Conservation (phyloP, 2,888 invertebrate genomes). For the Elysia crispata region DNA sequence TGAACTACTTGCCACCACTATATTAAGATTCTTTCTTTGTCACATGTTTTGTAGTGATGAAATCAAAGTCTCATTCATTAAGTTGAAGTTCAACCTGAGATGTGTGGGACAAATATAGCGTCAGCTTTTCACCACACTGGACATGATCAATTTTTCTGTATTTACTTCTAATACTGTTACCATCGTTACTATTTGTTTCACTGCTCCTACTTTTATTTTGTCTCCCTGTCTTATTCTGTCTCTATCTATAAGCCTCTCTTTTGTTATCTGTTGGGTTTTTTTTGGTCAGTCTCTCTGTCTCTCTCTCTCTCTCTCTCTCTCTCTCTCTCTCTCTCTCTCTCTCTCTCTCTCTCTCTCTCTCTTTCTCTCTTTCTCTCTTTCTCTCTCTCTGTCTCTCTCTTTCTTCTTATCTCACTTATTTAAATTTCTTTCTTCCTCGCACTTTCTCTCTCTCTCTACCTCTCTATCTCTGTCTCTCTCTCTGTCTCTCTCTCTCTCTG, state of each 20-base stretch:
- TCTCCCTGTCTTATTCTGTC: neutral
- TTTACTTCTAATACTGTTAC: no score
- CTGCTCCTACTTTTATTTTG: neutral
- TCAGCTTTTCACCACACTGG: no score
- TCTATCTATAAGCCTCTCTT: neutral
- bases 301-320: neutral
- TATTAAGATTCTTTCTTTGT: no score
- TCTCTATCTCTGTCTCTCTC: no score
- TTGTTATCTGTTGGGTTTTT: neutral
- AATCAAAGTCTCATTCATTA: no score
- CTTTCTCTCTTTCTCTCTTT: neutral
- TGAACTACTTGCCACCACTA: no score
- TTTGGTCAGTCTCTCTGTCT: neutral
- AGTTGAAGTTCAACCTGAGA: no score
- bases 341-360: neutral
- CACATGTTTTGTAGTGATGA: no score
- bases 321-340: neutral
- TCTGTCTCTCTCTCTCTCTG: neutral
- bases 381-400: neutral
- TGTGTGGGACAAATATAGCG: no score
- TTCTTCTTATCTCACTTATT: neutral
- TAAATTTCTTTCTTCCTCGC: neutral
- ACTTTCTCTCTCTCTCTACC: no score
- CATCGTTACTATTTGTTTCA: no score
- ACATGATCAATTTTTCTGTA: no score